A percentile compares a stretch with the other conserved stretches of the same genome.
These are phyloP conservation scores for Schlechtendalia chinensis DNA, from an alignment of 1,140 invertebrate species.

Conservation along the genomic window DNA sequence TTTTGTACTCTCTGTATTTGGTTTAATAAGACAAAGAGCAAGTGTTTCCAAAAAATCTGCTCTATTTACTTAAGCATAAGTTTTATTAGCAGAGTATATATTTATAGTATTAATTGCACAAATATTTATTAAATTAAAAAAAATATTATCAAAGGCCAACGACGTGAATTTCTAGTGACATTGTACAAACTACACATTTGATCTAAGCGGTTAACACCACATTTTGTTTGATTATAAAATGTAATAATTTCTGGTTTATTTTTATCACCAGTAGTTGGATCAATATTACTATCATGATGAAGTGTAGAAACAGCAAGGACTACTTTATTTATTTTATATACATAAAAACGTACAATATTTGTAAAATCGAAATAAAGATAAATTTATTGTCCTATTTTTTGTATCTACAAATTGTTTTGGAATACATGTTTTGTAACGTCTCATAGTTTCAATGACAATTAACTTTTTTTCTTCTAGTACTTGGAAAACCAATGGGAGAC, in stretches of 20 bases:
- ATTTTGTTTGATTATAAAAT: slow-evolving; percentile 57
- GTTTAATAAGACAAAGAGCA: not conserved
- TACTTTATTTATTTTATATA: slow-evolving; percentile 53
- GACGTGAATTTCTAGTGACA: slow-evolving; percentile 51
- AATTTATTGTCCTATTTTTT: slow-evolving; percentile 26
- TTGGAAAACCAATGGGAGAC: slow-evolving; percentile 53
- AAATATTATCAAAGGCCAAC: slow-evolving; percentile 54
- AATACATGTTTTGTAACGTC: slow-evolving; percentile 40
- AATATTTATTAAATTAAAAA: slow-evolving; percentile 48
- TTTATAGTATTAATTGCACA: slow-evolving; percentile 7
- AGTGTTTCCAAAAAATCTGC: slow-evolving; percentile 9
- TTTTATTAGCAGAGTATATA: not conserved
- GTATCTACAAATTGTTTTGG: slow-evolving; percentile 50
- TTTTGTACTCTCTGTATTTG: not conserved
- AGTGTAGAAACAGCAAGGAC: slow-evolving; percentile 54
- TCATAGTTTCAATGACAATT: slow-evolving; percentile 54
- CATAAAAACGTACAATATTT: slow-evolving; percentile 48
- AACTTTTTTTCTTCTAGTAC: slow-evolving; percentile 51
- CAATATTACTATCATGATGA: slow-evolving; percentile 52
- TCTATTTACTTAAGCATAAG: not conserved
- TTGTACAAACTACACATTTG: slow-evolving; percentile 54
- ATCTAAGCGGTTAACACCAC: slow-evolving; percentile 56
- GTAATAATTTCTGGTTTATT: slow-evolving; percentile 56
- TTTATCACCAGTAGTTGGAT: slow-evolving; percentile 51
- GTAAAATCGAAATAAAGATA: slow-evolving; percentile 42